A percentile compares a stretch with the other conserved stretches of the same genome.
These are phyloP conservation scores for Spheniscus humboldti DNA, from an alignment of 2,797 vertebrate species.

Conservation along the genomic window DNA sequence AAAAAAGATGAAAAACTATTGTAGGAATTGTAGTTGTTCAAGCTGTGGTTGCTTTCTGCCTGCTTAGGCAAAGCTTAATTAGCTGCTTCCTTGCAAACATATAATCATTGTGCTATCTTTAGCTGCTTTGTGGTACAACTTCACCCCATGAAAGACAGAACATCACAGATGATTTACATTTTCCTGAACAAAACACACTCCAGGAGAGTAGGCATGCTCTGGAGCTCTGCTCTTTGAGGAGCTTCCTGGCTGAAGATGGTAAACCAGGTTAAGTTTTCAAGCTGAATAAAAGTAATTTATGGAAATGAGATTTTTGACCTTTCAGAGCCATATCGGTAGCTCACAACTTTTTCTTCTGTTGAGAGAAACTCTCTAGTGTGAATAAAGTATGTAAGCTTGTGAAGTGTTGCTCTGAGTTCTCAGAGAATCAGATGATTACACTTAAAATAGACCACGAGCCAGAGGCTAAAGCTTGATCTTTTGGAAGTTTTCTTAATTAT, in stretches of 20 bases:
- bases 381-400: background rate
- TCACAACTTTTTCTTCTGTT: background rate
- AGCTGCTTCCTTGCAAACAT: conserved; percentile 33
- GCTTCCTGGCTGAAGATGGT: background rate
- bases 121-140: conserved; percentile 52
- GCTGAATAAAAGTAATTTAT: background rate
- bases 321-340: background rate
- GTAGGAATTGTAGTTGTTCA: background rate
- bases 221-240: background rate
- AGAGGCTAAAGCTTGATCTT: background rate
- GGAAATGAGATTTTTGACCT: background rate
- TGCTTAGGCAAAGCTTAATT: conserved; percentile 38
- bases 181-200: conserved; percentile 19
- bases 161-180: conserved; percentile 37
- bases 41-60: background rate
- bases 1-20: background rate
- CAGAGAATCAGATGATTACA: background rate
- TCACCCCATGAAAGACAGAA: conserved; percentile 36
- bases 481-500: background rate
- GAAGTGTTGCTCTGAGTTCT: background rate
- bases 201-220: background rate
- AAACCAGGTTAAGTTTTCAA: background rate
- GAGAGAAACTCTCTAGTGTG: background rate
- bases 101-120: conserved; percentile 68
- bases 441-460: background rate